Percentiles rank a stretch among this genome's conserved stretches.
Conservation (phyloP, 2,797 vertebrate species). For the Chaenodraco wilsoni region DNA sequence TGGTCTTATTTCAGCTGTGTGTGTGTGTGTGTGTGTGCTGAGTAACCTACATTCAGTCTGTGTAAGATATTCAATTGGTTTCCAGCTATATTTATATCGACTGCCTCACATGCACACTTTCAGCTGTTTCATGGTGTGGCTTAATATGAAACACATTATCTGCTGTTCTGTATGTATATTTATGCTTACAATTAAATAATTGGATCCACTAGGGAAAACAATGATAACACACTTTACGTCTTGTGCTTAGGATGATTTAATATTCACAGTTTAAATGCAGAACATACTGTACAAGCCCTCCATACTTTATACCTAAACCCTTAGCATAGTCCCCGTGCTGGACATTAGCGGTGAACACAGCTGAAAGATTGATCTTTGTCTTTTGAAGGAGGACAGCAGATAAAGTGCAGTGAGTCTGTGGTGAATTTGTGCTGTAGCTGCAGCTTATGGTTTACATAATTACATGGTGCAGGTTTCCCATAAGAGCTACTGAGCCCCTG, state of each 20-base stretch:
- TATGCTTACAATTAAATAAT: conserved; percentile 13
- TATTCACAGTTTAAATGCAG: conserved; percentile 18
- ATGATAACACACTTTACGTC: conserved; percentile 27
- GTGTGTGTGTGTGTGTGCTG: conserved; percentile 38
- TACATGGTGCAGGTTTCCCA: conserved; percentile 72
- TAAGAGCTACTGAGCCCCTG: conserved; percentile 68
- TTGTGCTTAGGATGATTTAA: conserved; percentile 30
- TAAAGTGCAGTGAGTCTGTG: conserved; percentile 69
- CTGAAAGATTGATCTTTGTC: conserved; percentile 65
- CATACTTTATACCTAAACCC: conserved; percentile 43
- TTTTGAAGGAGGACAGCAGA: conserved; percentile 60
- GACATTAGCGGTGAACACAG: conserved; percentile 57
- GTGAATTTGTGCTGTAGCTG: conserved; percentile 80
- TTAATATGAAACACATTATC: conserved; percentile 34
- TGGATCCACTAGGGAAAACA: conserved; percentile 33
- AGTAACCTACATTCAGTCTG: conserved; percentile 62
- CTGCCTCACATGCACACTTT: conserved; percentile 25
- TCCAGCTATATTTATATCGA: conserved; percentile 51
- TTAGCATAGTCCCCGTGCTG: conserved; percentile 29
- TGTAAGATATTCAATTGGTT: conserved; percentile 59
- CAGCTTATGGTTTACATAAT: conserved; percentile 79
- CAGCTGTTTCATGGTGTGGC: conserved; percentile 28
- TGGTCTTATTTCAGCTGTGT: conserved; percentile 63
- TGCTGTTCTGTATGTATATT: conserved; percentile 5
- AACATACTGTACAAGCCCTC: conserved; percentile 26